phyloP scores from a whole-genome alignment of 1,140 invertebrate species.

The Formica selysi region DNA sequence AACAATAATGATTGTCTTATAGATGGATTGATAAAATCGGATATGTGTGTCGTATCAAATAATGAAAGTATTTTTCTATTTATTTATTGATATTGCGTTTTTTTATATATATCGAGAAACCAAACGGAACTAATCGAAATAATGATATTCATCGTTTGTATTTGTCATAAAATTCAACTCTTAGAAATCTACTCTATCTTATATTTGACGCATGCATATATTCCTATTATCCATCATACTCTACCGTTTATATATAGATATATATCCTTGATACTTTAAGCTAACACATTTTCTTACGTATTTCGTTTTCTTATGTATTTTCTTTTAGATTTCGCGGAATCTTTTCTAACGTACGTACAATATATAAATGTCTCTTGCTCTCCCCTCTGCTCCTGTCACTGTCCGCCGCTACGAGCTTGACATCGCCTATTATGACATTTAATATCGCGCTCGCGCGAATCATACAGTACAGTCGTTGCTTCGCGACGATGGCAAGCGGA shows the following conservation, averaged over 20 bases:
- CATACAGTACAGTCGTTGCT: background rate
- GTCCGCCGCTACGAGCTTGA: background rate
- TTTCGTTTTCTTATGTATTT: background rate
- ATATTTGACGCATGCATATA: too few relatives aligned
- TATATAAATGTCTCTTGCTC: background rate
- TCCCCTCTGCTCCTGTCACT: background rate
- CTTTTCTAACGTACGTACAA: background rate
- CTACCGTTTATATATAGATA: background rate
- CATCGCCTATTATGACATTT: constrained; percentile 37
- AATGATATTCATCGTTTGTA: background rate
- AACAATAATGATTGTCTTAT: background rate
- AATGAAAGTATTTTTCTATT: constrained; percentile 10
- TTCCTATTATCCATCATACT: too few relatives aligned
- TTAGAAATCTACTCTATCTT: background rate
- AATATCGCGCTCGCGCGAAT: constrained; percentile 7
- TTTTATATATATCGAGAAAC: background rate
- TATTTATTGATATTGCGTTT: background rate
- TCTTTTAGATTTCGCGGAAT: background rate
- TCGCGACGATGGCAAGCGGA: background rate
- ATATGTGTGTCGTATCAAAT: background rate
- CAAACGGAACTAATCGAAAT: background rate
- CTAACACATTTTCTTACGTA: background rate
- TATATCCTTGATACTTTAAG: background rate
- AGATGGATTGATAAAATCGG: constrained; percentile 1
- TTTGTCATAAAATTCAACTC: background rate